Evolutionary conservation across 2,888 invertebrate genomes (phyloP).

Genomic region (Gastracanthus pulcherrimus): DNA sequence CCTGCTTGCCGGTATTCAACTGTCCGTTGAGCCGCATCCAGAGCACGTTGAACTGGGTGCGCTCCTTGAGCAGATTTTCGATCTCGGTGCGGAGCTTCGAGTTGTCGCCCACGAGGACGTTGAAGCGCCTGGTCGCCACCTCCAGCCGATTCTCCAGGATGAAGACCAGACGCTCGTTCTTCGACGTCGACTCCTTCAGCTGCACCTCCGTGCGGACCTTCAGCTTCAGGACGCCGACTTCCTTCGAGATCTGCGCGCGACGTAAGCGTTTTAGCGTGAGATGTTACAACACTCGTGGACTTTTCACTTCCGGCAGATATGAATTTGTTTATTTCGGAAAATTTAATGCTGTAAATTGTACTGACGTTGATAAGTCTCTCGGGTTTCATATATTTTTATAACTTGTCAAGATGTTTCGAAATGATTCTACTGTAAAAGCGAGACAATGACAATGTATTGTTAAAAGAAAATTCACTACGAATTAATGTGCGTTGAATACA

Average conservation of each 20-base stretch:
- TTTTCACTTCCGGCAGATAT: too few species aligned
- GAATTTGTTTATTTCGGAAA: too few species aligned
- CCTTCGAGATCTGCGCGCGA: conserved; percentile 75
- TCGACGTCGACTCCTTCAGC: conserved; percentile 78
- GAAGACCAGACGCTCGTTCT: conserved; percentile 79
- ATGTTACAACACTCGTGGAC: too few species aligned
- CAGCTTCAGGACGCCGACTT: conserved; percentile 75
- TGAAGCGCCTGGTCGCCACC: conserved; percentile 87
- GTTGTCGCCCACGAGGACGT: conserved; percentile 87
- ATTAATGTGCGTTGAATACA: too few species aligned
- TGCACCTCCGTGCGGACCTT: conserved; percentile 78
- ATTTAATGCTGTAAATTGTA: too few species aligned
- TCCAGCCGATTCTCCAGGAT: conserved; percentile 88
- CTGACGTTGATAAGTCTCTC: too few species aligned
- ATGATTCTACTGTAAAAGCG: too few species aligned
- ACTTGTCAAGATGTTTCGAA: too few species aligned
- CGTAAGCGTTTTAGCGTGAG: neutral
- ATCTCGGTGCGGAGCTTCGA: conserved; percentile 87
- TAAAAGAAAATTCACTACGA: too few species aligned
- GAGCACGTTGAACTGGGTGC: conserved; percentile 89
- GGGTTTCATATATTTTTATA: too few species aligned
- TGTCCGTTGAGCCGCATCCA: conserved; percentile 89
- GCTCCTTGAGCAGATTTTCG: conserved; percentile 89
- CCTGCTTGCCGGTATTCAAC: conserved; percentile 87
- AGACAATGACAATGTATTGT: too few species aligned